Evolutionary conservation across 2,113 vertebrate species (phyloP).

Genomic region (Sciurus niger): DNA sequence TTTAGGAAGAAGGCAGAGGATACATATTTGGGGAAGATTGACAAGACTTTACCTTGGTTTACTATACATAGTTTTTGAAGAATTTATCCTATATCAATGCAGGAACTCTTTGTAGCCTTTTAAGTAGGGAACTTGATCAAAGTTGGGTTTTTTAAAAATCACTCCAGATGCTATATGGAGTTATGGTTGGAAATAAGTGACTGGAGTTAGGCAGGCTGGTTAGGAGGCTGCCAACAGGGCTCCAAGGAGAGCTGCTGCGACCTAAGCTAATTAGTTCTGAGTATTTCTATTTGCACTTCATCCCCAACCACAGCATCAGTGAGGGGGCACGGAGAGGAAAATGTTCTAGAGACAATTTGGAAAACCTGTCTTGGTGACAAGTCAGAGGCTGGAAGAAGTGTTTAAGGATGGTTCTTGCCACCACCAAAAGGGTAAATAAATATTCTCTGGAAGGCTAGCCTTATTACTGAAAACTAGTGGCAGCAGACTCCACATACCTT

Average conservation of each 20-base stretch:
- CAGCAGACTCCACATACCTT: neutral
- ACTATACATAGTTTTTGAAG: neutral
- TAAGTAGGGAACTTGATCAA: conserved; percentile 20
- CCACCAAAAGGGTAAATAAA: neutral
- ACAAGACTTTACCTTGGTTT: neutral
- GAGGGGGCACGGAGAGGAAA: neutral
- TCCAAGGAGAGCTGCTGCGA: neutral
- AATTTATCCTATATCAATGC: neutral
- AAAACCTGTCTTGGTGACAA: neutral
- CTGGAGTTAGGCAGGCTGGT: neutral
- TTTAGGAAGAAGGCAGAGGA: conserved; percentile 26
- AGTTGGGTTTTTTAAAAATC: conserved; percentile 38
- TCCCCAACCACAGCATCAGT: neutral
- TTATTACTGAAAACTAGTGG: conserved; percentile 23
- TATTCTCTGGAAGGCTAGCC: neutral
- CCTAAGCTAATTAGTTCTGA: neutral
- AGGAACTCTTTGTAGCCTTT: conserved; percentile 36
- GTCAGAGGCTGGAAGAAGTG: neutral
- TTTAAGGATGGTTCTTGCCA: neutral
- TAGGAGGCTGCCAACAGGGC: neutral
- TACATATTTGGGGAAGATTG: neutral
- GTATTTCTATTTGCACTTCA: neutral
- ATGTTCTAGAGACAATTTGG: neutral
- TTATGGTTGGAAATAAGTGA: neutral
- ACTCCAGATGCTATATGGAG: neutral